These are phyloP conservation scores for Cheilosia variabilis DNA, from an alignment of 2,888 invertebrate species.

Conservation along the genomic window DNA sequence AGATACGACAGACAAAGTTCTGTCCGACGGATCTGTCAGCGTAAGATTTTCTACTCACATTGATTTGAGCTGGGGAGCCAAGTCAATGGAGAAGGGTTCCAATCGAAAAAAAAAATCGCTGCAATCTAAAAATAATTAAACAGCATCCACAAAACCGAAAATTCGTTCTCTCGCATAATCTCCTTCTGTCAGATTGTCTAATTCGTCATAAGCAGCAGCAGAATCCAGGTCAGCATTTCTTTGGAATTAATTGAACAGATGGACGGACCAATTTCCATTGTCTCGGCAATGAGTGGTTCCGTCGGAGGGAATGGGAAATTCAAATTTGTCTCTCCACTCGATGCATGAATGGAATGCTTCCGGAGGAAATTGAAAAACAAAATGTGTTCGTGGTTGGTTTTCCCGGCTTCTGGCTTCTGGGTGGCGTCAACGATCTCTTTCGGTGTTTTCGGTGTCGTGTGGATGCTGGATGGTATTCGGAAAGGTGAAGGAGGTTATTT, in stretches of 20 bases:
- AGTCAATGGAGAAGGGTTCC: constrained; percentile 42
- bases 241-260: constrained; percentile 49
- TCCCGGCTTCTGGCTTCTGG: constrained; percentile 39
- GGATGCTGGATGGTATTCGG: constrained; percentile 53
- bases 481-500: constrained; percentile 61
- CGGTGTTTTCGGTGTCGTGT: constrained; percentile 28
- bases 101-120: constrained; percentile 14
- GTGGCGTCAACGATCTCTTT: constrained; percentile 44
- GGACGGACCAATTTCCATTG: constrained; percentile 37
- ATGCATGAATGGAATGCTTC: constrained; percentile 29
- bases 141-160: constrained; percentile 12
- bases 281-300: constrained; percentile 50
- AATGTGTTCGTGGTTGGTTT: constrained; percentile 20
- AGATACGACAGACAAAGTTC: background rate
- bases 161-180: background rate
- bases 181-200: constrained; percentile 16
- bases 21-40: constrained; percentile 34
- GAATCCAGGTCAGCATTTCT: constrained; percentile 50
- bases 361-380: constrained; percentile 37
- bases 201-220: constrained; percentile 24
- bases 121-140: constrained; percentile 36
- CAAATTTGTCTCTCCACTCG: constrained; percentile 42
- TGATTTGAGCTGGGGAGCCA: constrained; percentile 18
- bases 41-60: constrained; percentile 9
- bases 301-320: constrained; percentile 47